Evolutionary conservation across 1,140 invertebrate species (phyloP), one percentile per base, ranked within the genome.

Genomic region (Linepithema humile): DNA sequence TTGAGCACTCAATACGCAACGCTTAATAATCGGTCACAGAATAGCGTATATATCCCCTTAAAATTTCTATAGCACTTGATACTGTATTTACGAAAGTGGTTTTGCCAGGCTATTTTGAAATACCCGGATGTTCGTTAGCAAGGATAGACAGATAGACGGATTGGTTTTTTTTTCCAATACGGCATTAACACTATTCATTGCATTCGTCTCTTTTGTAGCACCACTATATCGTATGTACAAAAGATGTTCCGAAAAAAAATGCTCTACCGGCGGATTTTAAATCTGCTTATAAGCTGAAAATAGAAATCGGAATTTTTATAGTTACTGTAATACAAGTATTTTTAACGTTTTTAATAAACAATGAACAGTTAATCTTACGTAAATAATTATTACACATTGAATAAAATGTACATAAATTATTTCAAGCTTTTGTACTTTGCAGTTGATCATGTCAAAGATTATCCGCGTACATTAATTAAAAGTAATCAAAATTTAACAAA

Each of bases 111-210:
- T 55, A 38, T 38, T 78, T 55, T 20, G 48, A 70, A 70, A 70
- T 55, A 69, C 26, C 29, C n/a, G 35, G 3, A 29, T 53, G 15
- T 23, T 78, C 45, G 17, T 78, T 78, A 78, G 17, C 23, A 55
- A 43, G 12, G 15, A 48, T 45, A 62, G 7, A 10, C 32, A 35
- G 26, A 26, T 10, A 29, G 50, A 20, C 7, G 35, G 10, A 9
- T 20, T 12, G 10, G 12, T 2, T 2, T 12, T 69, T 12, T 3
- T 69, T 55, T 17, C 40, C 17, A n/a, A 69, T 32, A 53, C 12
- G 17, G 75, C 7, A 55, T 40, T 57, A 70, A 43, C 35, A 55
- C 35, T 69, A 69, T 80, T 70, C 48, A 69, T 55, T 7, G 17
- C 48, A 1, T 6, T 55, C 20, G 12, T 40, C 15, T 38, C 17